phyloP scores from a whole-genome alignment of 2,888 invertebrate genomes.

The Vanessa cardui region DNA sequence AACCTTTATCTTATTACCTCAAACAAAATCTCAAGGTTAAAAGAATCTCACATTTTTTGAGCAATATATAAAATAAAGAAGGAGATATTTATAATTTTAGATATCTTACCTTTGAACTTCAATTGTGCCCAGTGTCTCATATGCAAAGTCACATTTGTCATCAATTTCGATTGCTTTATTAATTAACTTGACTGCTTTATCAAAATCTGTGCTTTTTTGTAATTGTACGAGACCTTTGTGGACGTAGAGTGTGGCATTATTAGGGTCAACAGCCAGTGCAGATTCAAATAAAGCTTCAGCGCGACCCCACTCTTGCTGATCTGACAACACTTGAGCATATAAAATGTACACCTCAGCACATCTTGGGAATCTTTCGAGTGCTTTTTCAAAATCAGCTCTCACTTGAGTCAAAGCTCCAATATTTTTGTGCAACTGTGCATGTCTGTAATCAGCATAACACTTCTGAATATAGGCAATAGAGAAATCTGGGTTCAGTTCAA shows the following conservation, averaged over 20 bases:
- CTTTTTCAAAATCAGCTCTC: conserved; percentile 88
- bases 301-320: conserved; percentile 91
- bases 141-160: conserved; percentile 96
- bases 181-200: conserved; percentile 89
- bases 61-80: not conserved
- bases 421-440: conserved; percentile 84
- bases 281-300: conserved; percentile 92
- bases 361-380: conserved; percentile 90
- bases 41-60: not conserved
- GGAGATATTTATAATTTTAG: not conserved
- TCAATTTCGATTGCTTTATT: conserved; percentile 93
- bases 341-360: conserved; percentile 94
- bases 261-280: conserved; percentile 91
- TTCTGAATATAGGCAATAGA: conserved; percentile 95
- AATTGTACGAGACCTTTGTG: conserved; percentile 92
- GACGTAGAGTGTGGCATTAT: conserved; percentile 93
- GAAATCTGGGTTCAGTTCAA: conserved; percentile 91
- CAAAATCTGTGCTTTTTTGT: conserved; percentile 93
- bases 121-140: conserved; percentile 96
- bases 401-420: conserved; percentile 85
- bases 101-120: conserved; percentile 92
- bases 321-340: conserved; percentile 94
- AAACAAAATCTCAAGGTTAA: conserved; percentile 25
- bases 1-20: conserved; percentile 32
- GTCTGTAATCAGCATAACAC: conserved; percentile 93